Base-by-base conservation (phyloP, 2,113 vertebrate species). In the Rissa tridactyla region DNA sequence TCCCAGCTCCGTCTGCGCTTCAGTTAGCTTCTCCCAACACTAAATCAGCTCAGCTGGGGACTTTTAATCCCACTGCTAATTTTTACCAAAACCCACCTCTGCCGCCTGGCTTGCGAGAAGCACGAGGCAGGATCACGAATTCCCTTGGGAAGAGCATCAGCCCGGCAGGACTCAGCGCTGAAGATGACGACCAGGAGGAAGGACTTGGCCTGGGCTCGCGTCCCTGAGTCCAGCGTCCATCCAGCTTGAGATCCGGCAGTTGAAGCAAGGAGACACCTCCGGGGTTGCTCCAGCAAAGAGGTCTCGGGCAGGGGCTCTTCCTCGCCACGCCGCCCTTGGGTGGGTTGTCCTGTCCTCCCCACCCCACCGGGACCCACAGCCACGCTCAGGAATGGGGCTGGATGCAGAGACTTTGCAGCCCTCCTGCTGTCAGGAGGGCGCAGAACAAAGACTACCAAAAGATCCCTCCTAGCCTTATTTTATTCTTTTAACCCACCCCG, bases 401-500 rank as follows among this genome's bases (percentile, higher is more conserved):
- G 44, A 29, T 18, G n/a, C 49, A 26, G 42, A 40, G n/a, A 36
- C 65, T 42, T 22, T 8, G 10, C 57, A 5, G 15, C 22, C 22
- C 15, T 9, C 38, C 25, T 26, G 23, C 42, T 0, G 0, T 2
- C n/a, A 72, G 38, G 58, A 66, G 5, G 52, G 4, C 5, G 8
- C 38, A 32, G 34, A 36, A 42, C 32, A 26, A 38, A n/a, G 5
- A 1, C 20, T 14, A 7, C 46, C 69, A 58, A 6, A 19, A 61
- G 11, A 13, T 47, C 76, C 49, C 36, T 34, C 38, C 54, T 10
- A 23, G 42, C n/a, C 42, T 32, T 4, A 14, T 42, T 69, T 68
- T 21, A 3, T 18, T 10, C 49, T 22, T 57, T 5, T 54, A 61
- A 40, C 76, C 76, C 34, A 10, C 1, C 4, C 23, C 2, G 22